phyloP scores from a whole-genome alignment of 2,888 invertebrate genomes.

The Drosophila dives region DNA sequence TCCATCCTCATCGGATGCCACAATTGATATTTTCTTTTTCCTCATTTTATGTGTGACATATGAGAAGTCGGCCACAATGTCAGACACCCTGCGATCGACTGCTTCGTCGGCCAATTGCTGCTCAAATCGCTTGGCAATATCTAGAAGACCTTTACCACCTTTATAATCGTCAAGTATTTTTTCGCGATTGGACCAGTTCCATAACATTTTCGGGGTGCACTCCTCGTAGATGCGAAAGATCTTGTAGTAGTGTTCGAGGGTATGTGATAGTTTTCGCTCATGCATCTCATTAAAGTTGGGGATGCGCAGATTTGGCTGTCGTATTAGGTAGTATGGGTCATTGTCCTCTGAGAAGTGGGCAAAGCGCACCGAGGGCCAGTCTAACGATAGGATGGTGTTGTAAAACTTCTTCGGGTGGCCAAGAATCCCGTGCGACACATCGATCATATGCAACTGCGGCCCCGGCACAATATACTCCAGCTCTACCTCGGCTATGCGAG shows the following conservation, averaged over 20 bases:
- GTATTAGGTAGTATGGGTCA: conserved; percentile 12
- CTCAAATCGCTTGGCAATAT: conserved; percentile 6
- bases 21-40: neutral
- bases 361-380: conserved; percentile 19
- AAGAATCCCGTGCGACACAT: conserved; percentile 13
- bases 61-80: conserved; percentile 11
- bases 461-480: conserved; percentile 21
- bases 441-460: conserved; percentile 9
- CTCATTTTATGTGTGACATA: conserved; percentile 11
- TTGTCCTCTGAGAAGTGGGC: conserved; percentile 9
- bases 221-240: conserved; percentile 15
- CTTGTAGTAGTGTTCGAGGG: conserved; percentile 1
- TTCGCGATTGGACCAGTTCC: conserved; percentile 15
- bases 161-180: neutral
- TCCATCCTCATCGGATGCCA: neutral
- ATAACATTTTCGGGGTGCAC: neutral
- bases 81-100: neutral
- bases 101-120: neutral
- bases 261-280: neutral
- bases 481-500: conserved; percentile 14
- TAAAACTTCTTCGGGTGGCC: conserved; percentile 20
- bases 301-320: neutral
- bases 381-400: conserved; percentile 12
- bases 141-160: neutral
- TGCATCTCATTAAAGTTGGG: conserved; percentile 11